phyloP scores from a whole-genome alignment of 2,797 vertebrate genomes.

The Craterocephalus amniculus region DNA sequence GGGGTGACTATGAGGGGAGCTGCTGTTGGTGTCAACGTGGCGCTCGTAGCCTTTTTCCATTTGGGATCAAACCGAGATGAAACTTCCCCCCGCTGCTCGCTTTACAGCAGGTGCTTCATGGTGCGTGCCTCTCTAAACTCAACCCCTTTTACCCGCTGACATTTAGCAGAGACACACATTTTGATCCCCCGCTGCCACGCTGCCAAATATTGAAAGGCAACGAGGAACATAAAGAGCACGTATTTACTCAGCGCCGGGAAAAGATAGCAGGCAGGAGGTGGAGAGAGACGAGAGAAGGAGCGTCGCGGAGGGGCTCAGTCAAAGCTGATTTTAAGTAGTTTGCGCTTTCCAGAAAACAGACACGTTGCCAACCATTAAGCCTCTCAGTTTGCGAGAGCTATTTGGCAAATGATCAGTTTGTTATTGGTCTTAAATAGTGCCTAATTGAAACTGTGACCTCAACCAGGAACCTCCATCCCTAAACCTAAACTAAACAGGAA shows the following conservation, averaged over 20 bases:
- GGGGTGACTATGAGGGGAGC: conserved; percentile 9
- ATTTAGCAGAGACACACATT: conserved; percentile 80
- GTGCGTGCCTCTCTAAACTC: conserved; percentile 70
- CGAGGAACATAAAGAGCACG: conserved; percentile 71
- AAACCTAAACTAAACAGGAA: conserved; percentile 97
- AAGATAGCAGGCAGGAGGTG: conserved; percentile 66
- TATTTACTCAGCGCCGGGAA: conserved; percentile 76
- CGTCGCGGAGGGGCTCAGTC: conserved; percentile 71
- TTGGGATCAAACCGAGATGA: conserved; percentile 71
- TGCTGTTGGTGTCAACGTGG: conserved; percentile 38
- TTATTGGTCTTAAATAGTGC: conserved; percentile 92
- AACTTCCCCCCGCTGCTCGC: conserved; percentile 64
- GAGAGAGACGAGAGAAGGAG: conserved; percentile 22
- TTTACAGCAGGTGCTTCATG: conserved; percentile 77
- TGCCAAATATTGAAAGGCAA: conserved; percentile 78
- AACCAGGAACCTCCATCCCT: conserved; percentile 86
- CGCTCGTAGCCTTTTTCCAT: conserved; percentile 64
- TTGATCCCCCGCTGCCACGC: conserved; percentile 75
- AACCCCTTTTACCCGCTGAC: conserved; percentile 75
- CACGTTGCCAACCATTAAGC: conserved; percentile 39
- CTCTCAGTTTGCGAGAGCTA: conserved; percentile 78
- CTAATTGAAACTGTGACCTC: conserved; percentile 96
- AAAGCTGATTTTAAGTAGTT: conserved; percentile 52
- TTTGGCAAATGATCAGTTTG: conserved; percentile 93
- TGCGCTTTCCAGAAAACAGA: conserved; percentile 31